Evolutionary conservation across 2,113 vertebrate genomes (phyloP).

Genomic region (Poeciliopsis retropinna): DNA sequence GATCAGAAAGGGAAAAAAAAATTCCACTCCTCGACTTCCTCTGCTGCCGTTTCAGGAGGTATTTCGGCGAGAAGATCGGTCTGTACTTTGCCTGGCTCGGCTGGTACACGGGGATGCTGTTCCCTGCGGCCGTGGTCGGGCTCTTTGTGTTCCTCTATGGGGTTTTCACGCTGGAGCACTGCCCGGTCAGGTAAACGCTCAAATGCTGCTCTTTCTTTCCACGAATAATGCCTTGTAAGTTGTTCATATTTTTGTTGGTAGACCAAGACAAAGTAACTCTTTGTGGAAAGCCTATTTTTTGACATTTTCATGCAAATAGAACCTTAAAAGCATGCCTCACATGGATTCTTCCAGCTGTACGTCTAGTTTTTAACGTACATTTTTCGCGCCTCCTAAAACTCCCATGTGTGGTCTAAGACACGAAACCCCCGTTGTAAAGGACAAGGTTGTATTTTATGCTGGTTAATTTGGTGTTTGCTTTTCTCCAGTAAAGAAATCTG

Average conservation of each 20-base stretch:
- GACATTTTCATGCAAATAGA: too few species aligned
- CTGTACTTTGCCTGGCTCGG: slow-evolving; percentile 97
- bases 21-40: too few species aligned
- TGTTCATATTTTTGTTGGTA: background rate
- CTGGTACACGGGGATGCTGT: slow-evolving; percentile 98
- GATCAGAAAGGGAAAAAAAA: too few species aligned
- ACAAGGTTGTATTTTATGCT: background rate
- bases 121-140: slow-evolving; percentile 94
- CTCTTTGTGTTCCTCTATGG: slow-evolving; percentile 94
- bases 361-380: too few species aligned
- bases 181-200: slow-evolving; percentile 90
- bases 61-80: slow-evolving; percentile 97
- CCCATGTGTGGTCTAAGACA: too few species aligned
- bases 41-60: slow-evolving; percentile 79
- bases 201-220: background rate
- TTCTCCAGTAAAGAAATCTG: slow-evolving; percentile 96
- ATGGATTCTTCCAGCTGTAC: too few species aligned
- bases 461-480: slow-evolving; percentile 43
- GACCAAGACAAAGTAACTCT: too few species aligned
- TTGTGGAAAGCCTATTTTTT: too few species aligned
- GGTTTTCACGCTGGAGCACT: slow-evolving; percentile 89
- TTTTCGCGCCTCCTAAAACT: too few species aligned
- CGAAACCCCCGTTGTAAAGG: too few species aligned
- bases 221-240: background rate
- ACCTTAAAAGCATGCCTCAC: too few species aligned